These are phyloP conservation scores for Zaprionus inermis DNA, from an alignment of 1,140 invertebrate species.

Conservation along the genomic window DNA sequence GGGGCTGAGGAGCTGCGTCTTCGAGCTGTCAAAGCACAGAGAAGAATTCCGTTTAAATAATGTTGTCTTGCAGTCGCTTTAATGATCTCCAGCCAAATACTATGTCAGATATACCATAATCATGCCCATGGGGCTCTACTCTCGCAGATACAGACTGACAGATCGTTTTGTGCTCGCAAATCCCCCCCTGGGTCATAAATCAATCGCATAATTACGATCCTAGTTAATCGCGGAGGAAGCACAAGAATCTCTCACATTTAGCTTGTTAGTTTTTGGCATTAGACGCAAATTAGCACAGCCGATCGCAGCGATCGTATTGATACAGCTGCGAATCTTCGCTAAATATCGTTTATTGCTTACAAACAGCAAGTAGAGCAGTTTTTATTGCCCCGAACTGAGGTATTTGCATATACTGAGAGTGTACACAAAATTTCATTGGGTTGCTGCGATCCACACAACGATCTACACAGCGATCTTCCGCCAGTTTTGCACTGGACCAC, in stretches of 20 bases:
- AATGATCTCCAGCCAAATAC: conserved; percentile 22
- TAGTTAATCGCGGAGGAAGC: not conserved
- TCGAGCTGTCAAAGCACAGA: conserved; percentile 52
- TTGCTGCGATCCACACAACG: not conserved
- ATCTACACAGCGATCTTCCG: not conserved
- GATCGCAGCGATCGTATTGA: conserved; percentile 8
- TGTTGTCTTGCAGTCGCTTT: conserved; percentile 21
- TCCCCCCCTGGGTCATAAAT: not conserved
- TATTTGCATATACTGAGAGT: not conserved
- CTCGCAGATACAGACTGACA: not conserved
- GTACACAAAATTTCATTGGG: not conserved
- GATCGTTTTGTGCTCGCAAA: not conserved
- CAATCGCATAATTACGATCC: not conserved
- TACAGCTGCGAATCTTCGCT: conserved; percentile 29
- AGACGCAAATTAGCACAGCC: not conserved
- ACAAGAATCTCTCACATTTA: not conserved
- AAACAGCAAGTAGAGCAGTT: not conserved
- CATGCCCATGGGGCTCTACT: not conserved
- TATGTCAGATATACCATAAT: not conserved
- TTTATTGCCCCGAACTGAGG: not conserved
- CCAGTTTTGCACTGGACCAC: conserved; percentile 17
- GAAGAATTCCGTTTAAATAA: conserved; percentile 49
- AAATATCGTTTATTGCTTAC: not conserved
- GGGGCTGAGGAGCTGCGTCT: conserved; percentile 30
- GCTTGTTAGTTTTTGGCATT: not conserved